A percentile compares a stretch with the other conserved stretches of the same genome.
Conservation (phyloP, 2,888 invertebrate genomes). For the Yponomeuta malinellus region DNA sequence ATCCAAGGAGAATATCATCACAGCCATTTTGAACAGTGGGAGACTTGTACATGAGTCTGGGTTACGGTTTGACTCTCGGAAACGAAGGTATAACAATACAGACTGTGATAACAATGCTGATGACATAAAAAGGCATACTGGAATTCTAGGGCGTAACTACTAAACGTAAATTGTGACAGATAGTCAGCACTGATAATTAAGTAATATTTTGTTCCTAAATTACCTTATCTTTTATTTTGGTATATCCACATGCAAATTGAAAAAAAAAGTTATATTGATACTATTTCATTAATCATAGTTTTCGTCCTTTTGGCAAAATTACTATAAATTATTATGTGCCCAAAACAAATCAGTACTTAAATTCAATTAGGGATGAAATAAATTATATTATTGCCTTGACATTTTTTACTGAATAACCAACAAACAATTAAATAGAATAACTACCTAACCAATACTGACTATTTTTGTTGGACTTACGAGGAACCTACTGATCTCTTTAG, state of each 20-base stretch:
- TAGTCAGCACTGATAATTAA: constrained; percentile 8
- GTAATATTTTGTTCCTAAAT: constrained; percentile 14
- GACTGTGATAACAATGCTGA: constrained; percentile 45
- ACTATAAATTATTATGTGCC: background rate
- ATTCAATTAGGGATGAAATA: no score
- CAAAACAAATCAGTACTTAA: background rate
- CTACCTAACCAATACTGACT: no score
- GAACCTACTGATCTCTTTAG: no score
- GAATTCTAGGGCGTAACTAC: constrained; percentile 18
- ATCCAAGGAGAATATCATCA: constrained; percentile 64
- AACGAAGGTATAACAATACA: constrained; percentile 46
- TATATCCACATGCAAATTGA: background rate
- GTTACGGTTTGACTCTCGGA: constrained; percentile 58
- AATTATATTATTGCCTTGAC: no score
- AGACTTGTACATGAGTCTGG: constrained; percentile 63
- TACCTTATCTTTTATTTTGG: background rate
- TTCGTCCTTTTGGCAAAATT: background rate
- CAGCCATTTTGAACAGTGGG: constrained; percentile 67
- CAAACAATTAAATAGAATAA: no score
- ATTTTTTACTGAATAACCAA: no score
- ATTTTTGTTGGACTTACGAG: no score
- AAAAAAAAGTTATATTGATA: background rate
- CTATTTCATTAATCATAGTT: background rate
- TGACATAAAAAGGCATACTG: constrained; percentile 50
- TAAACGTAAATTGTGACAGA: constrained; percentile 5